Evolutionary conservation across 2,113 vertebrate species (phyloP), one percentile per base, ranked within the genome.

Genomic region (Coreoperca whiteheadi): DNA sequence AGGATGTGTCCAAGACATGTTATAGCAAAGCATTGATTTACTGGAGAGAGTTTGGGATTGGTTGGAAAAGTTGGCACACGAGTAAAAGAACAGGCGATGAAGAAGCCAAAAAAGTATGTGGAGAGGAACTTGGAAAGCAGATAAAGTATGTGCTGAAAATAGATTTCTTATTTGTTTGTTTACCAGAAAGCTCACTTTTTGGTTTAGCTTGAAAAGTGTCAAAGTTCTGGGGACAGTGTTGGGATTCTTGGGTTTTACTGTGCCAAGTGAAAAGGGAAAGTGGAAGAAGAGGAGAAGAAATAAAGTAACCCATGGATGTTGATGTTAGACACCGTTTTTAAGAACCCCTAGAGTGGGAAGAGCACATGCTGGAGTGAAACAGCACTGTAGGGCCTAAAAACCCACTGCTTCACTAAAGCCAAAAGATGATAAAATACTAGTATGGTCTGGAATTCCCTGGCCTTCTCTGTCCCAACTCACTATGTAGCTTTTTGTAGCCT

Each of bases 391-490:
- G 75, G 59, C 82, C 72, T 84, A 85, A 77, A 74, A 85, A 85
- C 76, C n/a, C 28, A 37, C 68, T 6, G 71, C 79, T 85, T 88
- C 68, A 43, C 84, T 28, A 72, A 77, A 46, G 85, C 86, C 89
- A 88, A 91, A 92, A 92, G 89, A 94, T 93, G 92, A 94, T 94
- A 89, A 94, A 95, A 95, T 73, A 83, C 89, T 72, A 4, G 59
- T 85, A 91, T 90, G 90, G 87, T 91, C 86, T 89, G 12, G 80
- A 82, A 90, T 91, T 92, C 90, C 92, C 91, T 16, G 53, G 77
- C 59, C 77, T 74, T 79, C 83, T 39, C 66, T 59, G 67, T 81
- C 83, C 88, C 86, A 74, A 48, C 74, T 74, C 85, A 78, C 83
- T 66, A 56, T 30, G 71, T 75, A 72, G 90, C 87, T 88, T 90